Conservation (phyloP, 2,888 invertebrate species). For the Leptopterna dolabrata region DNA sequence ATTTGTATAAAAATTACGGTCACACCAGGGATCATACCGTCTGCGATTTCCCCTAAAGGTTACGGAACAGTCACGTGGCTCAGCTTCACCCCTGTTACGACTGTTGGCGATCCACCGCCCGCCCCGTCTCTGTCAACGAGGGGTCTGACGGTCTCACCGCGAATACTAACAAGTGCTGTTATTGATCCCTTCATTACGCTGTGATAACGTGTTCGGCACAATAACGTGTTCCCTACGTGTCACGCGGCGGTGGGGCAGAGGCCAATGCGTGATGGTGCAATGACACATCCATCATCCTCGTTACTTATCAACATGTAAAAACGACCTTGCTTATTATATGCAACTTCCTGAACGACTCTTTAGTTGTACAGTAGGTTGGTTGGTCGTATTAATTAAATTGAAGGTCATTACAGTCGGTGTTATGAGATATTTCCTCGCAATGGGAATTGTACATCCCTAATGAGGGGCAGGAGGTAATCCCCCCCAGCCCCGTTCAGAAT, state of each 20-base stretch:
- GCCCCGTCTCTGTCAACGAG: not conserved
- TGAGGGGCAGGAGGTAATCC: no score
- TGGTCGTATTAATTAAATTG: no score
- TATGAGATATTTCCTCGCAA: no score
- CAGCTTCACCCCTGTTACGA: not conserved
- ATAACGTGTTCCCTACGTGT: no score
- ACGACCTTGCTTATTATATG: no score
- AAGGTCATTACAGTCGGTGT: no score
- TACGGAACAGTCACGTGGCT: not conserved
- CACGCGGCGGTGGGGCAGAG: not conserved
- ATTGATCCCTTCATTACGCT: not conserved
- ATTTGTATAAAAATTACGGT: not conserved
- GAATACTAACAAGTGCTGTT: not conserved
- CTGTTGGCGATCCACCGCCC: not conserved
- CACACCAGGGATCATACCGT: not conserved
- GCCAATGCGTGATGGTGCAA: not conserved
- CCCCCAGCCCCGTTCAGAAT: no score
- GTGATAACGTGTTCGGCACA: not conserved
- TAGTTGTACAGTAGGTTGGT: no score
- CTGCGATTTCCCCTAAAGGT: not conserved
- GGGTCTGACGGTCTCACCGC: not conserved
- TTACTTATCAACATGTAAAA: no score
- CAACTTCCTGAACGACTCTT: no score
- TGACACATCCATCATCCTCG: no score
- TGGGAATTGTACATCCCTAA: no score